phyloP scores from a whole-genome alignment of 2,113 vertebrate species.

The Cyprichromis sp. region DNA sequence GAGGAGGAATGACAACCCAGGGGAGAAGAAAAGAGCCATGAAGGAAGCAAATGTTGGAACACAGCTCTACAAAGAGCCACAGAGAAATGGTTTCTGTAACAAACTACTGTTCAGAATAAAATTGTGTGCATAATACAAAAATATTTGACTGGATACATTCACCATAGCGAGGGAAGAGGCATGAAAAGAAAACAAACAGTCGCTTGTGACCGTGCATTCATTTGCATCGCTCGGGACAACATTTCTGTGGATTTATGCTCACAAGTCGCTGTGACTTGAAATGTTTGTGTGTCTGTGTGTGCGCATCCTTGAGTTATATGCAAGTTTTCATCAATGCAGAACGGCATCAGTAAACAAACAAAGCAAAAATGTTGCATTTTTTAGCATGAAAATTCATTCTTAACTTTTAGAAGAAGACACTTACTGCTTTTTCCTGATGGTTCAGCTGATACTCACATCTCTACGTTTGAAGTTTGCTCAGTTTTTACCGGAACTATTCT shows the following conservation, averaged over 20 bases:
- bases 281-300: not conserved
- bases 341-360: rapidly evolving
- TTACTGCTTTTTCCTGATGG: not conserved
- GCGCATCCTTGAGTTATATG: not conserved
- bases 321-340: not conserved
- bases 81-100: constrained; percentile 1
- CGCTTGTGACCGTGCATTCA: constrained; percentile 48
- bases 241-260: constrained; percentile 1
- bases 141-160: constrained; percentile 22
- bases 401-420: not conserved
- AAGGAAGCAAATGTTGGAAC: constrained; percentile 12
- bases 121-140: constrained; percentile 23
- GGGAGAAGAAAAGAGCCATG: constrained; percentile 21
- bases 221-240: not conserved
- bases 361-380: not conserved
- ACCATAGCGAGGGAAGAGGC: constrained; percentile 8
- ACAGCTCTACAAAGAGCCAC: constrained; percentile 9
- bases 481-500: rapidly evolving
- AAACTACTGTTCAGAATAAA: constrained; percentile 19
- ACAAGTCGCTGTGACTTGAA: not conserved
- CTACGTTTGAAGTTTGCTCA: rapidly evolving
- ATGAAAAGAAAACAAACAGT: not conserved
- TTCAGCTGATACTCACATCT: not conserved
- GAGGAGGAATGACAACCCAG: constrained; percentile 16
- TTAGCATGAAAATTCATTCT: not conserved